phyloP scores from a whole-genome alignment of 2,797 vertebrate genomes.

The Syngnathus acus region DNA sequence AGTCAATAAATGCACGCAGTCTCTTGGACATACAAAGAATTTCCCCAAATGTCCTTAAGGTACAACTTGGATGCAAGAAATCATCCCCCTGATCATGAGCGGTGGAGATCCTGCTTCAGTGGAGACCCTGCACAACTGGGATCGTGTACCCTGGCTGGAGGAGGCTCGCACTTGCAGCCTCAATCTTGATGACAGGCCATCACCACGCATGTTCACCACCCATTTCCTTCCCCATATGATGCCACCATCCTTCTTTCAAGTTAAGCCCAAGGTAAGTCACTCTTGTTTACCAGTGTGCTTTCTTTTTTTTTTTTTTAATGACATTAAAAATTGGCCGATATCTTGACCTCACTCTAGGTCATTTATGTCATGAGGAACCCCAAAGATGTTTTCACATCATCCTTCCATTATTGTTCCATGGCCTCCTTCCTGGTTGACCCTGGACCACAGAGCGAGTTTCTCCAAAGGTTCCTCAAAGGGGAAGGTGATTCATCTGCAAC shows the following conservation, averaged over 20 bases:
- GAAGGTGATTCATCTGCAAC: slow-evolving; percentile 29
- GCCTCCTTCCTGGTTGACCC: slow-evolving; percentile 49
- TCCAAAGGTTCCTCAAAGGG: slow-evolving; percentile 59
- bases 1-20: no score
- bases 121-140: slow-evolving; percentile 61
- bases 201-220: slow-evolving; percentile 56
- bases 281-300: no score
- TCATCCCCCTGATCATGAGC: slow-evolving; percentile 60
- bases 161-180: slow-evolving; percentile 13
- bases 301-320: no score
- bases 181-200: slow-evolving; percentile 55
- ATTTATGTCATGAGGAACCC: slow-evolving; percentile 64
- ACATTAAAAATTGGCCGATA: background rate
- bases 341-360: slow-evolving; percentile 47
- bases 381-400: slow-evolving; percentile 64
- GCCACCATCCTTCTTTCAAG: slow-evolving; percentile 57
- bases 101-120: slow-evolving; percentile 57
- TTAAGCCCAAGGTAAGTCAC: slow-evolving; percentile 55
- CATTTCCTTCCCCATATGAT: slow-evolving; percentile 64
- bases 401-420: slow-evolving; percentile 50
- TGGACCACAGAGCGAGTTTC: slow-evolving; percentile 49
- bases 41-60: slow-evolving; percentile 39
- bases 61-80: slow-evolving; percentile 72
- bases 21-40: background rate
- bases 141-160: slow-evolving; percentile 68